Base-by-base conservation (phyloP, 2,113 vertebrate genomes). In the Monarcha castaneiventris region DNA sequence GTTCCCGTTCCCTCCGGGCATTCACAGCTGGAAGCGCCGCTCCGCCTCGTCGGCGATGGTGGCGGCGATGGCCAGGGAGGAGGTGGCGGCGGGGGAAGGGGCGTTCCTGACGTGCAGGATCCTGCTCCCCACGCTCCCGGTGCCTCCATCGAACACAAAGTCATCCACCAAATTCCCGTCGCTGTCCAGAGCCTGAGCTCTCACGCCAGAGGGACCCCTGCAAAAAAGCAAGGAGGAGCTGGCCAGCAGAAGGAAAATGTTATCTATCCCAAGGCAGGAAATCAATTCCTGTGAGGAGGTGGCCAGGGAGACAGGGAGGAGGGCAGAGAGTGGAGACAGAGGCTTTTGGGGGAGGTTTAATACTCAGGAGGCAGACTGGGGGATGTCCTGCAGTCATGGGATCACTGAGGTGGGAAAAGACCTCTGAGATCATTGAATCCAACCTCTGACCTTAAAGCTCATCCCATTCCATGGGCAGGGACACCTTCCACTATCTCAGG, bases 31-130 rank as follows among this genome's bases (percentile, higher is more conserved):
- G 90, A 99, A 99, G 46, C 98, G 98, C 2, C 43, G 96, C 87
- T 98, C 97, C 21, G 97, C 98, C 96, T 99, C 99, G 25, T 98
- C 98, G 7, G 98, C 98, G 22, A 99, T 98, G 98, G 98, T 98
- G 71, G 98, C 97, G 7, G 97, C 99, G n/a, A 99, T 99, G 88
- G 99, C 98, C 6, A 99, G 98, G 22, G 99, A 99, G 66, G 99
- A 99, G 71, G 99, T 99, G 30, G 99, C 99, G 1, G 99, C 99
- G 0, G 99, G 99, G 2, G 99, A 99, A 8, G 99, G 99, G 7
- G 99, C 99, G 8, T 99, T 99, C 39, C 99, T 98, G 89, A 99
- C 99, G 1, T 99, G 99, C 35, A 99, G 98, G 75, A 99, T 96
- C 6, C 98, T 97, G 44, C 98, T 98, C 29, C 98, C 99, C 7